Percentiles rank a stretch among this genome's conserved stretches.
phyloP scores from a whole-genome alignment of 2,113 vertebrate species.

The Alethe castanea region DNA sequence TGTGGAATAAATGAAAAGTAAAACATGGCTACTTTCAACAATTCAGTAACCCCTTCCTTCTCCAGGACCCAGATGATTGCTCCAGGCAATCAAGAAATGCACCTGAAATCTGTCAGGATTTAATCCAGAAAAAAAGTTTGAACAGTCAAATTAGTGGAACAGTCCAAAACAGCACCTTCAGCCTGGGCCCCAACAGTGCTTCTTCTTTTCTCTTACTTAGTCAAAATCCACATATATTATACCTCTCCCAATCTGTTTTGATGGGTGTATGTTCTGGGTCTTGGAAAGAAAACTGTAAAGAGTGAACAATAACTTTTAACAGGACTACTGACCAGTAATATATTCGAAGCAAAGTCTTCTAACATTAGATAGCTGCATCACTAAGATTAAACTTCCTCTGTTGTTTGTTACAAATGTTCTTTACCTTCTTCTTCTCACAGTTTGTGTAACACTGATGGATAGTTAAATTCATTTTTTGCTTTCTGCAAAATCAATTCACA shows the following conservation, averaged over 20 bases:
- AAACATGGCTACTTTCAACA: neutral
- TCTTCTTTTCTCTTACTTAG: neutral
- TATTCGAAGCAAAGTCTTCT: neutral
- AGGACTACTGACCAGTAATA: neutral
- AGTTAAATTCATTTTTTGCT: neutral
- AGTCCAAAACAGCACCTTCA: neutral
- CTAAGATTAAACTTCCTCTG: neutral
- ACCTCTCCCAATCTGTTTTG: neutral
- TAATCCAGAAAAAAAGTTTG: neutral
- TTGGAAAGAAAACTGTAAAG: neutral
- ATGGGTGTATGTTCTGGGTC: neutral
- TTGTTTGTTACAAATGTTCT: neutral
- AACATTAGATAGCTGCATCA: neutral
- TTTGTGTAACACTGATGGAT: neutral
- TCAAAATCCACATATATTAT: neutral
- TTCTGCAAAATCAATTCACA: slow-evolving; percentile 23
- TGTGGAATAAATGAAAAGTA: neutral
- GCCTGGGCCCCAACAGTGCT: rapidly evolving
- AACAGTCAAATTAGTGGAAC: neutral
- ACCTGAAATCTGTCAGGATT: neutral
- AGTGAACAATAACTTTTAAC: neutral
- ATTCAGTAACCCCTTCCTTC: neutral
- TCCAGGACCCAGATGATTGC: neutral
- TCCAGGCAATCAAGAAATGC: neutral
- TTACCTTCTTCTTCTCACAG: neutral